Conservation (phyloP, 2,113 vertebrate species). For the Pangasianodon hypophthalmus region DNA sequence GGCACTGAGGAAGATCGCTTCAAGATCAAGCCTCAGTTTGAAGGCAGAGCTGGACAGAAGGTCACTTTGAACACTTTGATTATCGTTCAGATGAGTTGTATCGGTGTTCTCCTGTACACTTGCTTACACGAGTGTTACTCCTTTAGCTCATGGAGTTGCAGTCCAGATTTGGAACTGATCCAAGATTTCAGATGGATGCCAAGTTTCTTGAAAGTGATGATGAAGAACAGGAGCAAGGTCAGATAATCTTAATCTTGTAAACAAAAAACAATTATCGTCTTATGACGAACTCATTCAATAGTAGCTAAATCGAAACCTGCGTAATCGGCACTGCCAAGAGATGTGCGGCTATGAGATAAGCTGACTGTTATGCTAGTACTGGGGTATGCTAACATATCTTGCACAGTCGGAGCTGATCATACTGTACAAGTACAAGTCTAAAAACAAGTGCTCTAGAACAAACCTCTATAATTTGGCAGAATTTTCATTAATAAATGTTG, state of each 20-base stretch:
- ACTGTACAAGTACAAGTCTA: no score
- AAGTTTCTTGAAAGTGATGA: slow-evolving; percentile 87
- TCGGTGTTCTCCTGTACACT: not conserved
- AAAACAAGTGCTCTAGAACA: no score
- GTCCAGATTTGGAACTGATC: slow-evolving; percentile 84
- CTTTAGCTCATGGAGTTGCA: slow-evolving; percentile 88
- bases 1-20: slow-evolving; percentile 71
- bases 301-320: not conserved
- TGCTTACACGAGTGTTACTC: not conserved
- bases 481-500: no score
- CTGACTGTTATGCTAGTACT: not conserved
- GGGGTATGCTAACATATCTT: not conserved
- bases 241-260: slow-evolving; percentile 35
- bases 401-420: no score
- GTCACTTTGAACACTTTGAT: slow-evolving; percentile 71
- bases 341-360: not conserved
- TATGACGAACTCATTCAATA: not conserved
- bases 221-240: slow-evolving; percentile 72
- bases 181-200: slow-evolving; percentile 89
- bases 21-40: slow-evolving; percentile 89
- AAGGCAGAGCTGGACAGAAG: slow-evolving; percentile 91
- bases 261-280: not conserved
- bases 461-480: no score
- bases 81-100: not conserved
- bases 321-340: not conserved